phyloP scores from a whole-genome alignment of 35 echinoderm and acorn worm genomes.

The Chiridota heheva region DNA sequence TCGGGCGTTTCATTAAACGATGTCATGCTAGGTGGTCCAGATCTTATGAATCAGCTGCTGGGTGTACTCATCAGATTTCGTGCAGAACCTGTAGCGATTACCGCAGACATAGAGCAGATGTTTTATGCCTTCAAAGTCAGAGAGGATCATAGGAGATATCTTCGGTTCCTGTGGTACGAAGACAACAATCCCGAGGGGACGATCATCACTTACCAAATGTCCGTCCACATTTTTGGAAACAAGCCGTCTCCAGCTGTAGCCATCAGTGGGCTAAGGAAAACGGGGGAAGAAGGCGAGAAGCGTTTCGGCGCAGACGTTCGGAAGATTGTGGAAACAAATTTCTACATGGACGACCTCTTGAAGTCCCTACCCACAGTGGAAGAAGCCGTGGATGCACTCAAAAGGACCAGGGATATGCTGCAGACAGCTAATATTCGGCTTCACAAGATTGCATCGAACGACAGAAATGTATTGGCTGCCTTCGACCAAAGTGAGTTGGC shows the following conservation, averaged over 20 bases:
- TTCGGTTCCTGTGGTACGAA: conserved; percentile 56
- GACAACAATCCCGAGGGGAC: conserved; percentile 24
- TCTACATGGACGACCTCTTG: conserved; percentile 48
- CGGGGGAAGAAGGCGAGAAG: conserved; percentile 27
- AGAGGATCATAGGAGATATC: conserved; percentile 58
- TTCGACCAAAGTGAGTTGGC: conserved; percentile 46
- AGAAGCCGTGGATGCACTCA: conserved; percentile 37
- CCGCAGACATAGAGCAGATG: conserved; percentile 57
- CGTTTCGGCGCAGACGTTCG: conserved; percentile 17
- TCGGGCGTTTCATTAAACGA: conserved; percentile 51
- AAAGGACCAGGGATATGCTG: conserved; percentile 51
- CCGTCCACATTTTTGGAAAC: conserved; percentile 52
- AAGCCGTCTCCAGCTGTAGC: conserved; percentile 50
- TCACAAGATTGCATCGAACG: conserved; percentile 50
- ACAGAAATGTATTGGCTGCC: conserved; percentile 27
- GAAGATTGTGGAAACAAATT: conserved; percentile 21
- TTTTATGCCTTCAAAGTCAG: conserved; percentile 62
- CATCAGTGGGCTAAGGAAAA: conserved; percentile 40
- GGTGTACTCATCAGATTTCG: conserved; percentile 68
- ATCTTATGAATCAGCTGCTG: conserved; percentile 64
- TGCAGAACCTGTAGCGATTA: conserved; percentile 54
- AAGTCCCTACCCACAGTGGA: conserved; percentile 40
- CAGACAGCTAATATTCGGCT: conserved; percentile 46
- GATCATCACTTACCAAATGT: conserved; percentile 36
- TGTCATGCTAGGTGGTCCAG: conserved; percentile 63